Base-by-base conservation (phyloP, 2,113 vertebrate species). In the Misgurnus anguillicaudatus region DNA sequence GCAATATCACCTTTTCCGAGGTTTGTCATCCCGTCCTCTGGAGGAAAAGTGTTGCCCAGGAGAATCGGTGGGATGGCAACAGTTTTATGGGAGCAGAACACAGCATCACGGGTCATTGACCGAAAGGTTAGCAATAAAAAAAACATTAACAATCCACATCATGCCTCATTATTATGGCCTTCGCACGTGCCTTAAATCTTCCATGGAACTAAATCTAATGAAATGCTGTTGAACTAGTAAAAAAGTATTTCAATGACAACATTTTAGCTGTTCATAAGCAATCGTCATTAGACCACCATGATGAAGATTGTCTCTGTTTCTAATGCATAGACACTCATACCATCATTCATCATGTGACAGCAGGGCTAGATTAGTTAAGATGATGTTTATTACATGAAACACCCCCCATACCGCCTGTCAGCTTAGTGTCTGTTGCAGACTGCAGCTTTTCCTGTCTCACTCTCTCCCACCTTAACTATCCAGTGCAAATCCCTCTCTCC, bases 321-420 rank as follows among this genome's bases (percentile, higher is more conserved):
- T 36, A 68, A 74, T 45, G 24, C 72, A 69, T 83, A 70, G 51
- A 79, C 75, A 68, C 75, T 17, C 69, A 75, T 67, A 53, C 74
- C 79, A 80, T 58, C 87, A 71, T 41, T 76, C 77, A 81, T 78
- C 80, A 83, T 84, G 8, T 68, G 75, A 75, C 64, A 58, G 61
- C 58, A 60, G 42, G 48, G 61, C 74, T 74, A 74, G 70, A 51
- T 47, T 67, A 38, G 61, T 67, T 80, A 66, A 67, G 62, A 75
- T 68, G 78, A 74, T 80, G 51, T 75, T 80, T 66, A 66, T 10
- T 47, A 19, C 67, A 42, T 19, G 47, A 19, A 31, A 68, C 48
- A 36, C 60, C 69, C 36, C 39, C 39, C n/a, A 17, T 66, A 38
- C 36, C 55, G 60, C 62, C 80, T 82, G 77, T 67, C 83, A 82